phyloP scores from a whole-genome alignment of 2,888 invertebrate species.

The Azorinus chamasolen region DNA sequence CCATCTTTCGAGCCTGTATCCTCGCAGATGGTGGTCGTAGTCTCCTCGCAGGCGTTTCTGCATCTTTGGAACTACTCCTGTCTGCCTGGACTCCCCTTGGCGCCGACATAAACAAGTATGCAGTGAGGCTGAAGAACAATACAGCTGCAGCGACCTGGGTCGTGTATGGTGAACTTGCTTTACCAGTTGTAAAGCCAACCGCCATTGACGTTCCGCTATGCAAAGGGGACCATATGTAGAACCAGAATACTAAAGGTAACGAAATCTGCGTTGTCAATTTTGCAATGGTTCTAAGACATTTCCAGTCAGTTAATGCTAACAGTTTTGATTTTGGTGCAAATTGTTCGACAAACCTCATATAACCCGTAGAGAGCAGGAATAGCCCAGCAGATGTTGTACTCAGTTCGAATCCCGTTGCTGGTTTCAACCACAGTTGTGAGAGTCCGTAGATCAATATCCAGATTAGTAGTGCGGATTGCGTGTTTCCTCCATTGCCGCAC shows the following conservation, averaged over 20 bases:
- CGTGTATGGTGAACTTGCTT: not conserved
- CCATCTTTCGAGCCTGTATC: conserved; percentile 8
- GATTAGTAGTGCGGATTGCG: conserved; percentile 32
- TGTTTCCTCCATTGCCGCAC: conserved; percentile 39
- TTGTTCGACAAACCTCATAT: conserved; percentile 11
- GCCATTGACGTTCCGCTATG: conserved; percentile 13
- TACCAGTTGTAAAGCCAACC: not conserved
- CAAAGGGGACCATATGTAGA: conserved; percentile 32
- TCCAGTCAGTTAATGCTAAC: conserved; percentile 5
- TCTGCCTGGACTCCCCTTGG: not conserved
- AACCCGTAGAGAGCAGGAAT: conserved; percentile 15
- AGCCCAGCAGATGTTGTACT: not conserved
- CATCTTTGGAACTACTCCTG: not conserved
- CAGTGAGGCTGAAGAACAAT: conserved; percentile 1
- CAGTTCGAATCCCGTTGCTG: not conserved
- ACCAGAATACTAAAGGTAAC: conserved; percentile 28
- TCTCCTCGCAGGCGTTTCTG: not conserved
- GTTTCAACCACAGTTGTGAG: conserved; percentile 1
- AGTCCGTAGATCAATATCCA: conserved; percentile 38
- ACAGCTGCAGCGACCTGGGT: not conserved
- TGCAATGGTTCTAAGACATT: conserved; percentile 7
- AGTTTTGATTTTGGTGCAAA: conserved; percentile 4
- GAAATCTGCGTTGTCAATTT: not conserved
- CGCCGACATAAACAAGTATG: not conserved
- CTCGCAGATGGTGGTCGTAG: conserved; percentile 15